Evolutionary conservation across 2,113 vertebrate species (phyloP).

Genomic region (Sterna hirundo): DNA sequence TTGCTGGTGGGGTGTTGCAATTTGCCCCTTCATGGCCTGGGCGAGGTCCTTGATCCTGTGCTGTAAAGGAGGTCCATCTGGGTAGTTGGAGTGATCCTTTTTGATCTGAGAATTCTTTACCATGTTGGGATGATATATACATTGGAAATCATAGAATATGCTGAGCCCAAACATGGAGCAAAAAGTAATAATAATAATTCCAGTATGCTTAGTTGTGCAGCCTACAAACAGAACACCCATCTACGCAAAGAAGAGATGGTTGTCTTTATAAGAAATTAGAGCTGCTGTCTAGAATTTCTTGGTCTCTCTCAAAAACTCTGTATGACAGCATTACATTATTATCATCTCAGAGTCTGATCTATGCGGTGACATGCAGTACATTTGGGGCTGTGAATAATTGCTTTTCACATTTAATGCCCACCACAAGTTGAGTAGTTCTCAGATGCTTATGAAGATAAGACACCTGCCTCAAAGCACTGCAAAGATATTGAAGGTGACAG

Average conservation of each 20-base stretch:
- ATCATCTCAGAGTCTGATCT: background rate
- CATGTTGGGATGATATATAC: background rate
- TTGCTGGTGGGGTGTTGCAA: background rate
- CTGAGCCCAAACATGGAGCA: background rate
- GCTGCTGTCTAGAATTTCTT: background rate
- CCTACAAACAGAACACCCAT: background rate
- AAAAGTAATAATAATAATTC: background rate
- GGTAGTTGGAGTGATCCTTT: background rate
- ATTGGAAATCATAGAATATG: background rate
- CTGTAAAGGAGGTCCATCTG: background rate
- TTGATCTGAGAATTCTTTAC: background rate
- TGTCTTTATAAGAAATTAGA: background rate
- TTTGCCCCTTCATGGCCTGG: background rate
- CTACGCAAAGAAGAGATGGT: background rate
- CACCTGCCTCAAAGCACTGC: background rate
- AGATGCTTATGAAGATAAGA: background rate
- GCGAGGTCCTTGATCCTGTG: background rate
- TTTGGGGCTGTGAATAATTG: background rate
- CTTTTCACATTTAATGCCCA: slow-evolving; percentile 25
- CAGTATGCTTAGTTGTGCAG: background rate
- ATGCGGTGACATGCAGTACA: background rate
- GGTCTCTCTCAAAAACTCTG: background rate
- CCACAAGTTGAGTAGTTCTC: background rate
- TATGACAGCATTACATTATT: background rate
- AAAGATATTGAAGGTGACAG: slow-evolving; percentile 28